Evolutionary conservation across 2,888 invertebrate genomes (phyloP).

Genomic region (Diarsia rubi): DNA sequence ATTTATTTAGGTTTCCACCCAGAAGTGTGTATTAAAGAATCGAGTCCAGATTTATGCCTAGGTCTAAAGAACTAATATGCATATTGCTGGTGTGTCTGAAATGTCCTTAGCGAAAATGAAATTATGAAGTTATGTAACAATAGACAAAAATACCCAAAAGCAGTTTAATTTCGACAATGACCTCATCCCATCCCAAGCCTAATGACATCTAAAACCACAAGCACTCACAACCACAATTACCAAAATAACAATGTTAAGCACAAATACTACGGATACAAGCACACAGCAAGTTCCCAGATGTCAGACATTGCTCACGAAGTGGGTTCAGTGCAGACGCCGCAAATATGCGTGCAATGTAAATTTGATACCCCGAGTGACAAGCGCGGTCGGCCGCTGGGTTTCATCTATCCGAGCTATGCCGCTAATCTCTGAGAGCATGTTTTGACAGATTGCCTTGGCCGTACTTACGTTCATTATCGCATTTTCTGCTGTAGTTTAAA

Average conservation of each 20-base stretch:
- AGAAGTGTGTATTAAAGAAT: neutral
- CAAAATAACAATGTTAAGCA: slow-evolving; percentile 60
- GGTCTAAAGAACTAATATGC: neutral
- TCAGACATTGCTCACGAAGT: slow-evolving; percentile 72
- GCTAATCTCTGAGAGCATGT: slow-evolving; percentile 72
- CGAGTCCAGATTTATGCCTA: neutral
- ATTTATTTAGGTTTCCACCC: neutral
- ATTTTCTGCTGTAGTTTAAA: slow-evolving; percentile 44
- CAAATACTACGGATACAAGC: slow-evolving; percentile 38
- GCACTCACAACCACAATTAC: slow-evolving; percentile 38
- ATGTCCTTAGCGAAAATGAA: neutral
- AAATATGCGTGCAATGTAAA: slow-evolving; percentile 87
- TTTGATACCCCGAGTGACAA: slow-evolving; percentile 84
- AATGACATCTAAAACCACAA: slow-evolving; percentile 27
- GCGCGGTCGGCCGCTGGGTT: slow-evolving; percentile 78
- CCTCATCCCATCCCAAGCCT: neutral
- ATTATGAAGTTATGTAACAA: neutral
- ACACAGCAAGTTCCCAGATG: slow-evolving; percentile 66
- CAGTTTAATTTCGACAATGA: neutral
- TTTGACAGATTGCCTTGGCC: slow-evolving; percentile 71
- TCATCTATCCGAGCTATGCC: slow-evolving; percentile 80
- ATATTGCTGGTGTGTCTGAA: neutral
- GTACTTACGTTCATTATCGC: slow-evolving; percentile 51
- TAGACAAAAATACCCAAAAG: neutral
- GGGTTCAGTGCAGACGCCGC: slow-evolving; percentile 78